A percentile compares a stretch with the other conserved stretches of the same genome.
phyloP scores from a whole-genome alignment of 2,797 vertebrate species.

The Menidia menidia region DNA sequence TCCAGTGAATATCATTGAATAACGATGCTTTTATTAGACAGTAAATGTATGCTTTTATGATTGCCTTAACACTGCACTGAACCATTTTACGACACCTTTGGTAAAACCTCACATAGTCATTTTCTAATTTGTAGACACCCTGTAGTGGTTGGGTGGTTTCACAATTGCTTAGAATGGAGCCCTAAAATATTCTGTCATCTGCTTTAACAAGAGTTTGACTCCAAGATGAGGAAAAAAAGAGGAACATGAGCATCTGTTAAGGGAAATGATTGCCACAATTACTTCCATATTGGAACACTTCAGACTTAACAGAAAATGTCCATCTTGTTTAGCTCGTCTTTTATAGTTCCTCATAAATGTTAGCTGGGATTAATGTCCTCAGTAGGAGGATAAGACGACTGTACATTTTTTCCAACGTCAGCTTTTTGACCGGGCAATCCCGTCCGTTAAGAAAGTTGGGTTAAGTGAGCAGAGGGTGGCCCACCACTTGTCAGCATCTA shows the following conservation, averaged over 20 bases:
- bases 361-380: not conserved
- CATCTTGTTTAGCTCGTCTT: not conserved
- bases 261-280: not conserved
- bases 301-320: not conserved
- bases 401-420: not conserved
- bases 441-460: constrained; percentile 15
- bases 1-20: no score
- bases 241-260: not conserved
- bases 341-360: not conserved
- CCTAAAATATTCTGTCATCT: not conserved
- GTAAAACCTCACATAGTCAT: not conserved
- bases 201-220: no score
- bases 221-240: no score
- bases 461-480: constrained; percentile 55
- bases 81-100: not conserved
- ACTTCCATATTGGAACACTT: not conserved
- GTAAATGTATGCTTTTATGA: not conserved
- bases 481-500: constrained; percentile 66
- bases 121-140: not conserved
- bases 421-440: constrained; percentile 33
- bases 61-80: not conserved
- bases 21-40: not conserved
- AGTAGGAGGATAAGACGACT: not conserved
- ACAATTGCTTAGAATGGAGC: not conserved
- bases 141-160: not conserved